Base-by-base conservation (phyloP, 2,113 vertebrate genomes). In the Prietella phreatophila region DNA sequence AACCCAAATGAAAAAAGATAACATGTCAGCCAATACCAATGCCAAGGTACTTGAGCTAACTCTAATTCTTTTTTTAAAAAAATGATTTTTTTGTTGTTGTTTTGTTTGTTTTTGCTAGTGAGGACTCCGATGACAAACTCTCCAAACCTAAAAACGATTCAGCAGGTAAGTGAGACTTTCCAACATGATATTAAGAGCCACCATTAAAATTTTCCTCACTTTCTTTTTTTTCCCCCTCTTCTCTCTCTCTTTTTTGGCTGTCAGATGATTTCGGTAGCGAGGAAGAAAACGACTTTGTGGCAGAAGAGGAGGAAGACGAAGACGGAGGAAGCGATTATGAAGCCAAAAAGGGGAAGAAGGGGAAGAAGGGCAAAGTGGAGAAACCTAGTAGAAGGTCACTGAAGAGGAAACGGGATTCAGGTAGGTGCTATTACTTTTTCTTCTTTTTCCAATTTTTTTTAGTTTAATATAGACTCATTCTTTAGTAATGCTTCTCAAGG, bases 81-180 rank as follows among this genome's bases (percentile, higher is more conserved):
- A 69, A 69, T 33, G 14, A 15, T 42, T 17, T 36, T 8, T 19
- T 15, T 30, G 2, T 60, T 20, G 15, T 50, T 55, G 11, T 55
- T 82, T 85, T 67, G 65, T 82, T 86, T 50, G 22, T 79, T 88
- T 8, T 1, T 93, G 95, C 20, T 92, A 99, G 98, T 91, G 98
- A 99, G 93, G 98, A 99, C 86, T 99, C 98, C 20, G 98, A 99
- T 93, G 98, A 99, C 5, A 99, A 99, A 94, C 95, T 97, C 87
- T 93, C 97, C 92, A 99, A 99, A 96, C 92, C 97, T 87, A 99
- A 99, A 96, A 97, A 98, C 80, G 97, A 98, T 86, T 99, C 98
- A 2, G 96, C 97, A 95, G 98, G 98, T 99, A 96, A 93, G 93
- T 55, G 15, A 25, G 10, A 58, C 53, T 4, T 3, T 50, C 3